Conservation (phyloP, 2,797 vertebrate genomes). For the Mycteria americana region DNA sequence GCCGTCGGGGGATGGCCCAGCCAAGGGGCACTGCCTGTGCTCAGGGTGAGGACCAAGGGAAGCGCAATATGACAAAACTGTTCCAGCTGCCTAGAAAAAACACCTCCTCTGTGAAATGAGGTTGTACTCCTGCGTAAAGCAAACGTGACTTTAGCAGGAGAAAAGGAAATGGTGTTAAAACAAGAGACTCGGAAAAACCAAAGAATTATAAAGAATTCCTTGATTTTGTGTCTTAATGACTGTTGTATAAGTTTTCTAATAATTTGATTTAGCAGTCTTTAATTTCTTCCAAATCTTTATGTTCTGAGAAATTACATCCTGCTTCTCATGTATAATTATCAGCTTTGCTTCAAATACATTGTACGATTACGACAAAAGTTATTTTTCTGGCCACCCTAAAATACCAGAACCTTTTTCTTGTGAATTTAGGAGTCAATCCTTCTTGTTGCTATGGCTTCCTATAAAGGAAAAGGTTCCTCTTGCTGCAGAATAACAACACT, state of each 20-base stretch:
- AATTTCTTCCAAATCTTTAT: background rate
- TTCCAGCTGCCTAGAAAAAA: background rate
- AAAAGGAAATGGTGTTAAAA: background rate
- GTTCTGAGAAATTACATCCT: background rate
- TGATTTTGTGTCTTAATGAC: background rate
- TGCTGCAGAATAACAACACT: background rate
- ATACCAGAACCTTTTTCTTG: conserved; percentile 8
- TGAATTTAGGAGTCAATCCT: conserved; percentile 31
- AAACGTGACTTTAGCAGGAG: background rate
- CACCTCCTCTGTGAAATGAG: background rate
- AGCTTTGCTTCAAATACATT: background rate
- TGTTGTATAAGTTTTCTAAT: background rate
- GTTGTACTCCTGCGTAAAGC: background rate
- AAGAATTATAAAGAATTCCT: background rate
- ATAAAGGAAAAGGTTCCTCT: background rate
- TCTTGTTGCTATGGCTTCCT: conserved; percentile 35
- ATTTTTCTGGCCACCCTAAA: background rate
- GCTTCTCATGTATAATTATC: background rate
- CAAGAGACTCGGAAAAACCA: background rate
- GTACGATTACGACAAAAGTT: background rate
- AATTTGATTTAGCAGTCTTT: background rate
- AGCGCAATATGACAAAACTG: background rate
- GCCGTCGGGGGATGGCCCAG: background rate
- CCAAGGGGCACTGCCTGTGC: background rate
- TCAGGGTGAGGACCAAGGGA: background rate